These are phyloP conservation scores for Dryobates pubescens DNA, from an alignment of 2,797 vertebrate genomes.

Conservation along the genomic window DNA sequence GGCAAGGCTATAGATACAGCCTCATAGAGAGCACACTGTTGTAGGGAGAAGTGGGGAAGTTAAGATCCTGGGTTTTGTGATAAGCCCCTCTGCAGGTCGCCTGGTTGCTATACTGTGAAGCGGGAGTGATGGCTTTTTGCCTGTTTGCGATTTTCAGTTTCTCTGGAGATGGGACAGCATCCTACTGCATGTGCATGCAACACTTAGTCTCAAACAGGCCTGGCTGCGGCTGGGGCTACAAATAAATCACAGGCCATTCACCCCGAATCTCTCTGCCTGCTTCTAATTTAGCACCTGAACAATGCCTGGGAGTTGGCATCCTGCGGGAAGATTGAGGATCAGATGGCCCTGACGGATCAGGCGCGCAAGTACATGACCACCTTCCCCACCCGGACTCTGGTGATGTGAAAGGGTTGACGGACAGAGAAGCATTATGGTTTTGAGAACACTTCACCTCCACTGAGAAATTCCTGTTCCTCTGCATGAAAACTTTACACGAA, in stretches of 20 bases:
- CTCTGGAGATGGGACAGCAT: background rate
- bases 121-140: background rate
- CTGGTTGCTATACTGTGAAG: background rate
- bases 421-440: slow-evolving; percentile 82
- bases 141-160: background rate
- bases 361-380: slow-evolving; percentile 91
- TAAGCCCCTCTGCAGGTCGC: background rate
- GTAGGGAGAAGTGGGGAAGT: background rate
- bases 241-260: background rate
- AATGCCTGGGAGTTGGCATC: slow-evolving; percentile 89
- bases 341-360: slow-evolving; percentile 85
- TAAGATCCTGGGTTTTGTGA: background rate
- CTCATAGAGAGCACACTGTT: background rate
- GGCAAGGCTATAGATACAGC: background rate
- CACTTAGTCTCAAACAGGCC: rapidly evolving
- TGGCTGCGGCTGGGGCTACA: rapidly evolving
- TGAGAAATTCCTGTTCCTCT: slow-evolving; percentile 78
- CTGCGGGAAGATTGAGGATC: slow-evolving; percentile 93
- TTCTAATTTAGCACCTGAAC: slow-evolving; percentile 80
- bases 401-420: slow-evolving; percentile 84
- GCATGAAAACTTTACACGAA: slow-evolving; percentile 78
- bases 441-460: slow-evolving; percentile 83
- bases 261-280: background rate
- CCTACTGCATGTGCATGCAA: background rate
- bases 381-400: slow-evolving; percentile 92